Conservation (phyloP, 2,888 invertebrate genomes). For the Hermaeophaga mercurialis region DNA sequence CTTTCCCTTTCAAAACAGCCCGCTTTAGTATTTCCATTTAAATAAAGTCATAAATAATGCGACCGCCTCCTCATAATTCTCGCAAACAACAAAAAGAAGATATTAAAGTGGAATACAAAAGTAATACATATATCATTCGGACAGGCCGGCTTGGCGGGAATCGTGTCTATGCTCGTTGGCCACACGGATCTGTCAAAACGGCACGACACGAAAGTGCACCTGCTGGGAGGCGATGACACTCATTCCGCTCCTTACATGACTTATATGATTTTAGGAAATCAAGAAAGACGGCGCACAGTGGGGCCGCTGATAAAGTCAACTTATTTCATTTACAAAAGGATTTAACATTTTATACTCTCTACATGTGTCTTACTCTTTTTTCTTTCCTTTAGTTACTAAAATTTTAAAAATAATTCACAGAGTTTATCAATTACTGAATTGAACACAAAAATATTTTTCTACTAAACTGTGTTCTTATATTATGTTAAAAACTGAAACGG, state of each 20-base stretch:
- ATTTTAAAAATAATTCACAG: too few relatives aligned
- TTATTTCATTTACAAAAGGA: too few relatives aligned
- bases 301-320: too few relatives aligned
- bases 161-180: constrained; percentile 46
- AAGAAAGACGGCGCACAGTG: too few relatives aligned
- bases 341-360: too few relatives aligned
- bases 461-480: too few relatives aligned
- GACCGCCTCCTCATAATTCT: constrained; percentile 26
- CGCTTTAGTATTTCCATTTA: constrained; percentile 25
- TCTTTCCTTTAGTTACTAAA: too few relatives aligned
- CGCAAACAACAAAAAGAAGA: constrained; percentile 33
- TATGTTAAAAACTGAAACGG: too few relatives aligned
- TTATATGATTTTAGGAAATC: constrained; percentile 32
- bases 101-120: constrained; percentile 34
- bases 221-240: constrained; percentile 53
- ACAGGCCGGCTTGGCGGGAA: constrained; percentile 34
- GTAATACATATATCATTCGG: constrained; percentile 33
- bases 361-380: too few relatives aligned
- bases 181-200: constrained; percentile 50
- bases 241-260: constrained; percentile 40
- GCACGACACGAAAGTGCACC: constrained; percentile 49
- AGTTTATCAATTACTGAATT: too few relatives aligned
- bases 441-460: too few relatives aligned
- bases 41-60: constrained; percentile 30
- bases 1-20: background rate